These are phyloP conservation scores for Plebejus melissa DNA, from an alignment of 2,888 invertebrate genomes.

Conservation along the genomic window DNA sequence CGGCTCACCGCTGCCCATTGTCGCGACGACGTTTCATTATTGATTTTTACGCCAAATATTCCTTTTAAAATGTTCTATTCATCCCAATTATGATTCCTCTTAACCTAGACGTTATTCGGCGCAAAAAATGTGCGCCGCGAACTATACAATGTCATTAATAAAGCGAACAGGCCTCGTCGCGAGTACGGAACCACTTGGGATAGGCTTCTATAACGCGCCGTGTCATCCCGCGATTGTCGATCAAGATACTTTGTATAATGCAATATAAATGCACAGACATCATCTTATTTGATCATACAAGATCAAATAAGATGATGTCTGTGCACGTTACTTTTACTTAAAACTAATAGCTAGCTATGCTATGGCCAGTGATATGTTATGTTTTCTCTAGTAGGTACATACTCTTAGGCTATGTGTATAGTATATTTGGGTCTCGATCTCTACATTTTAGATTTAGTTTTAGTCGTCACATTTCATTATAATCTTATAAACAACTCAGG, in stretches of 20 bases:
- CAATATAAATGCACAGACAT: background rate
- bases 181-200: constrained; percentile 42
- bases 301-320: background rate
- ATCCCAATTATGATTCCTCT: constrained; percentile 69
- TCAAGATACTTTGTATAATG: background rate
- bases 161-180: constrained; percentile 69
- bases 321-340: background rate
- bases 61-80: constrained; percentile 67
- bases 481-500: too few relatives aligned
- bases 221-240: constrained; percentile 36
- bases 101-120: constrained; percentile 62
- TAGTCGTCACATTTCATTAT: too few relatives aligned
- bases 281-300: background rate
- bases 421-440: too few relatives aligned
- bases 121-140: constrained; percentile 51
- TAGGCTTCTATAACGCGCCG: constrained; percentile 30
- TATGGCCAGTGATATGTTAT: too few relatives aligned
- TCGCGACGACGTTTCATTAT: constrained; percentile 68
- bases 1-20: constrained; percentile 70
- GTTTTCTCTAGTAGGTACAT: too few relatives aligned
- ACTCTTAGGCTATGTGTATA: too few relatives aligned
- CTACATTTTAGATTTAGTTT: too few relatives aligned
- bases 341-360: background rate
- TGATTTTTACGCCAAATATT: constrained; percentile 78
- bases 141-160: constrained; percentile 72